Conservation (phyloP, 2,888 invertebrate species). For the Agrypnus murinus region DNA sequence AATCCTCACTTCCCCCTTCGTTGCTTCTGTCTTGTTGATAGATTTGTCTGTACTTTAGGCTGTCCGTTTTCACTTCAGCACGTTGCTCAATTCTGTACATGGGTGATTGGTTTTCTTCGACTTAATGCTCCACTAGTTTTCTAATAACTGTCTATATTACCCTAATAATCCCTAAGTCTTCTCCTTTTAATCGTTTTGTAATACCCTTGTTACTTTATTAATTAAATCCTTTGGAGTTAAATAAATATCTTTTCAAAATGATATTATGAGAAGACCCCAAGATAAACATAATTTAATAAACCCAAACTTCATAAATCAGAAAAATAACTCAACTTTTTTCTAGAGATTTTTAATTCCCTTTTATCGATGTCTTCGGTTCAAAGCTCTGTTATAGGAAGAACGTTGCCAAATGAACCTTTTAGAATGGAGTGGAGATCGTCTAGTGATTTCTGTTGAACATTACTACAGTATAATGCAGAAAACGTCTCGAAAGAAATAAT, state of each 20-base stretch:
- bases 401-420: conserved; percentile 4
- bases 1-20: conserved; percentile 15
- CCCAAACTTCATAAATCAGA: no score
- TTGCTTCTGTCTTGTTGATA: conserved; percentile 25
- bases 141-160: neutral
- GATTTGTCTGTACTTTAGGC: conserved; percentile 18
- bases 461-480: conserved; percentile 5
- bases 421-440: neutral
- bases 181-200: no score
- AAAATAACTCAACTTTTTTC: no score
- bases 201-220: no score
- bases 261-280: no score
- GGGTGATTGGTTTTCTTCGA: conserved; percentile 7
- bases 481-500: neutral
- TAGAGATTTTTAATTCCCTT: no score
- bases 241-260: no score
- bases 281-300: no score
- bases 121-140: neutral
- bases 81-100: conserved; percentile 20
- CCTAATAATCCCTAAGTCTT: no score
- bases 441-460: neutral
- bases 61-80: conserved; percentile 13
- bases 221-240: no score
- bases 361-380: neutral
- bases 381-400: neutral